Conservation (phyloP, 2,113 vertebrate species). For the Melanotaenia duboulayi region DNA sequence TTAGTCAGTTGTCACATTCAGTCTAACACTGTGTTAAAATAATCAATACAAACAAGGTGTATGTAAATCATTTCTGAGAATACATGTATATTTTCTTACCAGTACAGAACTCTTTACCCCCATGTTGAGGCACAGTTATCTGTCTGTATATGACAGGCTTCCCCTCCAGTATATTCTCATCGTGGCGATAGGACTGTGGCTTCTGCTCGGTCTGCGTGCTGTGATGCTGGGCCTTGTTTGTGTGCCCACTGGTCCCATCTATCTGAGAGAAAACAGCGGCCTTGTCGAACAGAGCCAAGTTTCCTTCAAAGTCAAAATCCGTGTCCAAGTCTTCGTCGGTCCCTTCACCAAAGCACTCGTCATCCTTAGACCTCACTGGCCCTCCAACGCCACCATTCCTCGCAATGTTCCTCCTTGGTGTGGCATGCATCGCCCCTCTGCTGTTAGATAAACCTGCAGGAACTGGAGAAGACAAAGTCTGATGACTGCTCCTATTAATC, state of each 20-base stretch:
- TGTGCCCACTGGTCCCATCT: constrained; percentile 84
- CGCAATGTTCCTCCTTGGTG: constrained; percentile 87
- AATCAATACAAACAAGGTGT: not conserved
- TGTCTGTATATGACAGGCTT: constrained; percentile 89
- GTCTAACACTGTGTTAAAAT: not conserved
- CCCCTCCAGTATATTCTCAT: constrained; percentile 90
- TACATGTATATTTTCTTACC: constrained; percentile 73
- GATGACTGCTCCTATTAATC: not conserved
- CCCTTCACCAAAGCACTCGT: constrained; percentile 91
- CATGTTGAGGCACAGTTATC: constrained; percentile 87
- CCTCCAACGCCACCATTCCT: constrained; percentile 82
- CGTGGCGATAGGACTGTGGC: constrained; percentile 87
- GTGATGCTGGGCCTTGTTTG: constrained; percentile 79
- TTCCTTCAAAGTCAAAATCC: constrained; percentile 95
- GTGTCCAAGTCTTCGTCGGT: constrained; percentile 89
- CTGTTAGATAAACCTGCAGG: constrained; percentile 88
- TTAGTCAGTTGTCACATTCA: no score
- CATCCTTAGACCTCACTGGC: constrained; percentile 88
- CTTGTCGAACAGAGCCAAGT: constrained; percentile 95
- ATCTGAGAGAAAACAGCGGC: constrained; percentile 94
- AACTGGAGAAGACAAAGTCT: not conserved
- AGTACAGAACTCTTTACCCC: constrained; percentile 90
- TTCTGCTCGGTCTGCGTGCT: constrained; percentile 84
- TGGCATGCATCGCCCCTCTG: constrained; percentile 85
- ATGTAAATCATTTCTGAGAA: not conserved